Evolutionary conservation across 2,113 vertebrate genomes (phyloP).

Genomic region (Melozone crissalis): DNA sequence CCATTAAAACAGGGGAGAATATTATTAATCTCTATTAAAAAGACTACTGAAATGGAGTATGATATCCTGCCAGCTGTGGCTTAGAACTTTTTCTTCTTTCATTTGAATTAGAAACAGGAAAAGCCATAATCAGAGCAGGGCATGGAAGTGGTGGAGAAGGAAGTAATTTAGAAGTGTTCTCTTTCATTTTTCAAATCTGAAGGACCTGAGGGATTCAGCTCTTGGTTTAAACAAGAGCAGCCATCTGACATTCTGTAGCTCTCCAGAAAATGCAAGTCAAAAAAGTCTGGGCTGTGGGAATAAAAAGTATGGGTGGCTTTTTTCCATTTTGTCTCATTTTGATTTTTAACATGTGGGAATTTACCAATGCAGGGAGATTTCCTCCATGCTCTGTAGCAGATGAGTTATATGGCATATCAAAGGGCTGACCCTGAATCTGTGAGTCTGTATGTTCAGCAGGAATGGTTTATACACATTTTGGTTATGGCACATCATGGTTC

Average conservation of each 20-base stretch:
- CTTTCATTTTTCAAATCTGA: background rate
- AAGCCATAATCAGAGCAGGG: background rate
- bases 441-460: background rate
- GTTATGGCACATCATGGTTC: background rate
- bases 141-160: background rate
- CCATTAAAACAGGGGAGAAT: background rate
- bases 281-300: background rate
- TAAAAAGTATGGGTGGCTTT: fast-evolving
- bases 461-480: background rate
- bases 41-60: background rate
- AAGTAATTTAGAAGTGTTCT: background rate
- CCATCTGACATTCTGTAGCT: background rate
- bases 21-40: slow-evolving; percentile 12
- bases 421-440: background rate
- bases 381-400: background rate
- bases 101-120: slow-evolving; percentile 2
- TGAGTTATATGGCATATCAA: background rate
- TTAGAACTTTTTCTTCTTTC: background rate
- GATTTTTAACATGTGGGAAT: background rate
- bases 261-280: background rate
- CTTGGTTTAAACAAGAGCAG: background rate
- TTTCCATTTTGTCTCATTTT: background rate
- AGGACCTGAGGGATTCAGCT: background rate
- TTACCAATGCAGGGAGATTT: background rate
- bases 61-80: slow-evolving; percentile 19